Evolutionary conservation across 2,888 invertebrate species (phyloP).

Genomic region (Polydrusus tereticollis): DNA sequence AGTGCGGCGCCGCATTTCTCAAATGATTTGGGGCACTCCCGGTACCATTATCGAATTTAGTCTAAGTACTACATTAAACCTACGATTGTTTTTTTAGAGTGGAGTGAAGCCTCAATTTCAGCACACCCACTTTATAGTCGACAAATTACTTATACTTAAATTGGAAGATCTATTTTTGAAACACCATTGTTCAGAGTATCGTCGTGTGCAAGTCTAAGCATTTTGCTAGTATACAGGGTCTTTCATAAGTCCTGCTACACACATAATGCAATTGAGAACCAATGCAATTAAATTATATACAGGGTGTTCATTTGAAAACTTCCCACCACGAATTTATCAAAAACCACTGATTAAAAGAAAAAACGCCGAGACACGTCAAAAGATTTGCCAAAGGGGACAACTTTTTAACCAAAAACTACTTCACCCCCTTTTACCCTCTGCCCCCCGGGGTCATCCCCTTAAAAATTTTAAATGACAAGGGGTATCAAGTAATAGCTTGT

Average conservation of each 20-base stretch:
- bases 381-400: no score
- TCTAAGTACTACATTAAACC: slow-evolving; percentile 55
- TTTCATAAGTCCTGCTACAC: background rate
- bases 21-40: slow-evolving; percentile 49
- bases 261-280: no score
- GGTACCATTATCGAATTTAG: slow-evolving; percentile 56
- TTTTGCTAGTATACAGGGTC: background rate
- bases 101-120: slow-evolving; percentile 47
- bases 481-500: no score
- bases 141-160: slow-evolving; percentile 15
- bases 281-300: no score
- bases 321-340: no score
- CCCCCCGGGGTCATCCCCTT: no score
- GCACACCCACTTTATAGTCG: slow-evolving; percentile 43
- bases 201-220: background rate
- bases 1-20: slow-evolving; percentile 30
- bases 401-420: no score
- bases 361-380: no score
- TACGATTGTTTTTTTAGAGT: slow-evolving; percentile 54
- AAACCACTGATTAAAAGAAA: no score
- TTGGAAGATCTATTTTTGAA: slow-evolving; percentile 21
- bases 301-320: no score
- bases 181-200: background rate
- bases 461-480: no score
- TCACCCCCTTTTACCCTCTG: no score